Evolutionary conservation across 2,888 invertebrate species (phyloP).

Genomic region (Calameuta filiformis): DNA sequence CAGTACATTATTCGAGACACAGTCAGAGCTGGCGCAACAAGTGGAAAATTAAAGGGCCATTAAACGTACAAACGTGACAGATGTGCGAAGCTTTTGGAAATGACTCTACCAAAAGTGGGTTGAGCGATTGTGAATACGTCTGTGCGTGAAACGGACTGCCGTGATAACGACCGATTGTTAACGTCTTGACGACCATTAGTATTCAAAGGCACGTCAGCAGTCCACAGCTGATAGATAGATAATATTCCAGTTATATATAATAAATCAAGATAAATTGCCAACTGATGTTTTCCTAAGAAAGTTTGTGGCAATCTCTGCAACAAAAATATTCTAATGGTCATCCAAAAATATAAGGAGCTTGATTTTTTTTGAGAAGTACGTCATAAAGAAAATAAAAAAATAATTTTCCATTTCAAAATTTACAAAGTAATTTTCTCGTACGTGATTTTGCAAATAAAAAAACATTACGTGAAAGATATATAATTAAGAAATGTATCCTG

Average conservation of each 20-base stretch:
- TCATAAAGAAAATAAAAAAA: too few species aligned
- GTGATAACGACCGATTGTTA: slow-evolving; percentile 1
- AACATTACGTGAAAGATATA: too few species aligned
- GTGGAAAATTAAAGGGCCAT: slow-evolving; percentile 5
- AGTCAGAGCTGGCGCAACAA: slow-evolving; percentile 11
- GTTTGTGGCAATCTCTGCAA: too few species aligned
- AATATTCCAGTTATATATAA: background rate
- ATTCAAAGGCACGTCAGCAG: background rate
- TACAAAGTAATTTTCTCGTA: too few species aligned
- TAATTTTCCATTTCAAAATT: too few species aligned
- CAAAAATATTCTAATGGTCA: too few species aligned
- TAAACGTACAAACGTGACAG: background rate
- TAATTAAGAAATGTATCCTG: too few species aligned
- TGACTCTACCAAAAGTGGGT: background rate
- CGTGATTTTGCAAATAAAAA: too few species aligned
- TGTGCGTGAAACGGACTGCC: background rate
- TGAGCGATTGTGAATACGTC: background rate
- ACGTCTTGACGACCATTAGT: slow-evolving; percentile 1
- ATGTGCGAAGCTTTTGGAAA: background rate
- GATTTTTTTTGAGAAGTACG: too few species aligned
- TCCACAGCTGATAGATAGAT: background rate
- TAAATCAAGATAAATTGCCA: background rate
- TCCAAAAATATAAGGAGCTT: too few species aligned
- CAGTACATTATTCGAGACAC: background rate
- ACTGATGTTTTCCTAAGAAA: background rate